A percentile compares a stretch with the other conserved stretches of the same genome.
Evolutionary conservation across 2,113 vertebrate genomes (phyloP).

Genomic region (Chaetorhynchus papuensis): DNA sequence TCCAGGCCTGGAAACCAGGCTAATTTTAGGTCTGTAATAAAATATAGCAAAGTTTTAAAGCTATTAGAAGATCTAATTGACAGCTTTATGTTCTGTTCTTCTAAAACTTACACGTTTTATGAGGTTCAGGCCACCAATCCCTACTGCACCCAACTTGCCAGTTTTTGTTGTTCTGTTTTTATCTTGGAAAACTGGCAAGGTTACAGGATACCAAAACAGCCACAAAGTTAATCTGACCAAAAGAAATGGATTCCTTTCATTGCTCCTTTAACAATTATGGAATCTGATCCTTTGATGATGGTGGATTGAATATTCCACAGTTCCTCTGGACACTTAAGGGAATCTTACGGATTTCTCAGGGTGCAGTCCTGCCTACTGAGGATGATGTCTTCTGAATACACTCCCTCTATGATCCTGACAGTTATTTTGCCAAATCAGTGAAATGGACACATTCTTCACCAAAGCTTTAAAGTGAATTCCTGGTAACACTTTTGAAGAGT

Average conservation of each 20-base stretch:
- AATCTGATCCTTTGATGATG: neutral
- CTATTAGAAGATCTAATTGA: constrained; percentile 36
- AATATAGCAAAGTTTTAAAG: constrained; percentile 8
- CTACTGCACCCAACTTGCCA: neutral
- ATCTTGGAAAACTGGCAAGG: neutral
- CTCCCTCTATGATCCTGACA: neutral
- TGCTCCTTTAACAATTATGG: neutral
- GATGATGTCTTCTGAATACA: neutral
- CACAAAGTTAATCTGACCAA: neutral
- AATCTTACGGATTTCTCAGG: neutral
- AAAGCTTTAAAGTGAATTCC: neutral
- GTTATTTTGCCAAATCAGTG: neutral
- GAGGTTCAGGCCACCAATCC: neutral
- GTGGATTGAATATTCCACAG: neutral
- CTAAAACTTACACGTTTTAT: neutral
- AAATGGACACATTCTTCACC: neutral
- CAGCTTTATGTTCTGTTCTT: constrained; percentile 22
- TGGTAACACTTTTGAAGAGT: neutral
- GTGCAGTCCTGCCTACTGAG: neutral
- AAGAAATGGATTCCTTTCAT: neutral
- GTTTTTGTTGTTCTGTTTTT: constrained; percentile 5
- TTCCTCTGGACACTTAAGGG: neutral
- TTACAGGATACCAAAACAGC: neutral
- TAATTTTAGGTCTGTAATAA: constrained; percentile 49
- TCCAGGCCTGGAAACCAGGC: neutral